Base-by-base conservation (phyloP, 2,888 invertebrate species). In the Drosophila greeni region DNA sequence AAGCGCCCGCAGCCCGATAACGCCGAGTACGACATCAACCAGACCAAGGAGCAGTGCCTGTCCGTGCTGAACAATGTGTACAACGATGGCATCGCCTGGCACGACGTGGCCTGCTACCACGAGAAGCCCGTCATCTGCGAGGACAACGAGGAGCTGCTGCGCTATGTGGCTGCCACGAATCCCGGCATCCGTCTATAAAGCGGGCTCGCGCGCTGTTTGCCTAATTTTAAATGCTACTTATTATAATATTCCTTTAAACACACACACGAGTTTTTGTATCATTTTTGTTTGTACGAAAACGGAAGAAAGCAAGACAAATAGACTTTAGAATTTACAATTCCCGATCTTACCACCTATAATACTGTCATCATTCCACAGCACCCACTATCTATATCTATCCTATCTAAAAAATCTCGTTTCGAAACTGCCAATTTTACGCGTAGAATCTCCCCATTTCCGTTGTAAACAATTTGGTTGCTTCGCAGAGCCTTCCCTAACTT, bases 41-140 rank as follows among this genome's bases (percentile, higher is more conserved):
- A 93, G 67, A 96, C 96, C 69, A 92, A 92, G 71, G 96, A 97
- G 88, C 95, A 96, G 36, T 97, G 97, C 85, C 89, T 97, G 84
- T 94, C 95, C 59, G 92, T 96, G 70, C 91, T 97, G 72, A 96
- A 97, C 91, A 97, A 97, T 89, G 96, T 97, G 8, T 97, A 97
- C 91, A 95, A 94, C 86, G 97, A 97, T 86, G 96, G 96, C 73
- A 95, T 97, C 87, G 95, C 95, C 74, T 97, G 96, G 96, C 96
- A 96, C 90, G 96, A 96, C 89, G 96, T 96, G 55, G 96, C 96
- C 73, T 96, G 96, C 89, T 96, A 96, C 89, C 96, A 96, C 89
- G 95, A 96, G 89, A 97, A 97, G 87, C 96, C 96, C 2, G 92
- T 96, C 87, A 92, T 97, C 76, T 97, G 96, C 88, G 97, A 96